A percentile compares a stretch with the other conserved stretches of the same genome.
Conservation (phyloP, 1,140 invertebrate species). For the Subanguina moxae region DNA sequence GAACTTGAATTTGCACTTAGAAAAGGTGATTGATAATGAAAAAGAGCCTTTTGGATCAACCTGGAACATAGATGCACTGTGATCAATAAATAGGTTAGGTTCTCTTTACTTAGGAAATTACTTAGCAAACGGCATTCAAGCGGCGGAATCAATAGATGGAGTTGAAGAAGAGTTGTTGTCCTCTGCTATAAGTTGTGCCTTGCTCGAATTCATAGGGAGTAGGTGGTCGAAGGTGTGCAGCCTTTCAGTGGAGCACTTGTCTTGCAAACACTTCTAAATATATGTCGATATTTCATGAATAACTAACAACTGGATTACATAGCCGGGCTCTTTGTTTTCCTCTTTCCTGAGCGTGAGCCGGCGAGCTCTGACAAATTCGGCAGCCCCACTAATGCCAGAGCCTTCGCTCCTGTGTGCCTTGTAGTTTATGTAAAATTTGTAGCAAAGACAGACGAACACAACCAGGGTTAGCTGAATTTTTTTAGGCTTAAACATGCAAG, state of each 20-base stretch:
- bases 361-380: neutral
- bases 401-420: neutral
- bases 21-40: too few relatives aligned
- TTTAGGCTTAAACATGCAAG: too few relatives aligned
- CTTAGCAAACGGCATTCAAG: too few relatives aligned
- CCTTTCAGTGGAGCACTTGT: neutral
- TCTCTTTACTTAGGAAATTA: too few relatives aligned
- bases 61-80: too few relatives aligned
- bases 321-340: neutral
- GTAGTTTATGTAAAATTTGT: neutral
- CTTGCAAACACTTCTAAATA: neutral
- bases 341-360: neutral
- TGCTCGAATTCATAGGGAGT: constrained; percentile 11
- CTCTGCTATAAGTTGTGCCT: neutral
- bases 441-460: neutral
- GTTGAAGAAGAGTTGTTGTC: constrained; percentile 1
- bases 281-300: too few relatives aligned
- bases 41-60: too few relatives aligned
- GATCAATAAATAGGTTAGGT: too few relatives aligned
- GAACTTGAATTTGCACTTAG: too few relatives aligned
- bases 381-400: neutral
- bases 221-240: constrained; percentile 4
- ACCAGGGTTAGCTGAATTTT: constrained; percentile 1
- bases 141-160: constrained; percentile 1
- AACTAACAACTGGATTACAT: neutral